Evolutionary conservation across 2,113 vertebrate genomes (phyloP).

Genomic region (Lasiurus borealis): DNA sequence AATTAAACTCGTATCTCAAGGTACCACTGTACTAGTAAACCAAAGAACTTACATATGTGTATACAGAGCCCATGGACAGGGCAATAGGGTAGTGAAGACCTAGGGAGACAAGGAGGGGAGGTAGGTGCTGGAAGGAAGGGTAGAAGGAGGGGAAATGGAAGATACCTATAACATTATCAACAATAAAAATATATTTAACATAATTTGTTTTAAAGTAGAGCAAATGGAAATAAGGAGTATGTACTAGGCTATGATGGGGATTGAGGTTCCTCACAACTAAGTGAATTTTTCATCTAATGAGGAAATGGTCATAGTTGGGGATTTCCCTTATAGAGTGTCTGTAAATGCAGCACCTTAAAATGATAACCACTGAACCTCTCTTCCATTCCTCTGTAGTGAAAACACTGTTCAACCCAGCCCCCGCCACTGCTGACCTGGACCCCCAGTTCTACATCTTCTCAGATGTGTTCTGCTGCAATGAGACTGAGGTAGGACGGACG

Average conservation of each 20-base stretch:
- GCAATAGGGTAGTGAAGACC: too few relatives aligned
- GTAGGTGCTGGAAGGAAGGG: too few relatives aligned
- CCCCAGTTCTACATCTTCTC: conserved; percentile 92
- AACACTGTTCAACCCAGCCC: conserved; percentile 98
- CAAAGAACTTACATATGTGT: too few relatives aligned
- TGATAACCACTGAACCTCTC: conserved; percentile 13
- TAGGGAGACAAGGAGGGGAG: too few relatives aligned
- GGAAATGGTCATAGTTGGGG: background rate
- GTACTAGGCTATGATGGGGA: background rate
- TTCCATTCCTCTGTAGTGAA: conserved; percentile 89
- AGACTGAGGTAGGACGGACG: conserved; percentile 92
- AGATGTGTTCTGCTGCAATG: conserved; percentile 98
- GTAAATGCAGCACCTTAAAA: background rate
- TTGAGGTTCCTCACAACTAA: background rate
- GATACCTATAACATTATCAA: too few relatives aligned
- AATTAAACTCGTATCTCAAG: too few relatives aligned
- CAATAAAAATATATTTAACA: too few relatives aligned
- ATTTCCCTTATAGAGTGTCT: conserved; percentile 47
- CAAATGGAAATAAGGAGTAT: background rate
- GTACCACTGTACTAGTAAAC: too few relatives aligned
- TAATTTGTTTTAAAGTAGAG: background rate
- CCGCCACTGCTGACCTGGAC: conserved; percentile 93
- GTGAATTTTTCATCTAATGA: background rate
- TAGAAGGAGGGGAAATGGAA: too few relatives aligned
- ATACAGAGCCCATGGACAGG: too few relatives aligned